These are phyloP conservation scores for Drosophila neonasuta DNA, from an alignment of 2,888 invertebrate genomes.

Conservation along the genomic window DNA sequence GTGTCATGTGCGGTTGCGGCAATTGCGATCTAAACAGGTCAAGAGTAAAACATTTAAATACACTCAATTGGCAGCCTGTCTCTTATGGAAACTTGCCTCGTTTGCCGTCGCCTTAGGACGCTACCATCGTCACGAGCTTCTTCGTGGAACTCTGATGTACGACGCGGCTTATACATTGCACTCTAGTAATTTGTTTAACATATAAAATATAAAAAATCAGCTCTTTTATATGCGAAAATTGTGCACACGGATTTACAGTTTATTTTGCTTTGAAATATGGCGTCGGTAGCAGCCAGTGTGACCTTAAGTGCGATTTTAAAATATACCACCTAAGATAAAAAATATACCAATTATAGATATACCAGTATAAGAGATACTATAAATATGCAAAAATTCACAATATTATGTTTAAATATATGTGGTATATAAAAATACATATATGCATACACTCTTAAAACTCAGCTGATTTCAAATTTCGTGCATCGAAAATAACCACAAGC, in stretches of 20 bases:
- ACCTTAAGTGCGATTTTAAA: background rate
- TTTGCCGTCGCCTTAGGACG: constrained; percentile 53
- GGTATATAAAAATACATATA: too few species aligned
- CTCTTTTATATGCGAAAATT: too few species aligned
- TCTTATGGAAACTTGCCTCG: constrained; percentile 54
- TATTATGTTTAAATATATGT: too few species aligned
- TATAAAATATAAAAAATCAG: too few species aligned
- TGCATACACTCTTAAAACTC: too few species aligned
- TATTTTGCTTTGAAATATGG: background rate
- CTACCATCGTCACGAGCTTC: constrained; percentile 58
- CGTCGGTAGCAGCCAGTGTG: background rate
- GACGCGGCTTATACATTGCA: constrained; percentile 75
- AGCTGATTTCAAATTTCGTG: too few species aligned
- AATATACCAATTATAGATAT: background rate
- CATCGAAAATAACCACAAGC: too few species aligned
- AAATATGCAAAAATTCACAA: too few species aligned
- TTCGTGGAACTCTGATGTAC: constrained; percentile 77
- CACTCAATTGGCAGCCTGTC: background rate
- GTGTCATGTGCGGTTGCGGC: constrained; percentile 12
- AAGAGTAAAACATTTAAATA: background rate
- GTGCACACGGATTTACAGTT: too few species aligned
- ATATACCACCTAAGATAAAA: background rate
- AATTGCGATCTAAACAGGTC: constrained; percentile 24
- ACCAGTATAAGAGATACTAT: too few species aligned
- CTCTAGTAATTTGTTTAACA: background rate